Percentiles rank a stretch among this genome's conserved stretches.
Evolutionary conservation across 2,888 invertebrate genomes (phyloP).

Genomic region (Hemaris fuciformis): DNA sequence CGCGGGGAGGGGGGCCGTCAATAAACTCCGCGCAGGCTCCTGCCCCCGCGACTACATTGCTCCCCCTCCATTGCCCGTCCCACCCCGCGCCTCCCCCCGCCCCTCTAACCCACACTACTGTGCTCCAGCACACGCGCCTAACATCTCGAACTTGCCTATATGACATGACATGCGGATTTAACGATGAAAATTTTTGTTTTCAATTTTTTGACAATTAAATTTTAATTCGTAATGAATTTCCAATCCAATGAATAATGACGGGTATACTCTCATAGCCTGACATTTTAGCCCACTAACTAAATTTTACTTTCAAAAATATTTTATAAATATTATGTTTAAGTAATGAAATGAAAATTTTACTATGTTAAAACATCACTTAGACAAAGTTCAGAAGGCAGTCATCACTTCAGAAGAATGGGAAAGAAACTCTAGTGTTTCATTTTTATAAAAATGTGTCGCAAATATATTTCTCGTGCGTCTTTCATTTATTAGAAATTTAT

Average conservation of each 20-base stretch:
- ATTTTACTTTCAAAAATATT: too few relatives aligned
- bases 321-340: too few relatives aligned
- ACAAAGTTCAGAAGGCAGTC: too few relatives aligned
- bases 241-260: too few relatives aligned
- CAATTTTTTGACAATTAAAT: constrained; percentile 8
- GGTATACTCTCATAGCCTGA: too few relatives aligned
- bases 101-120: neutral
- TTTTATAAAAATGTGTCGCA: too few relatives aligned
- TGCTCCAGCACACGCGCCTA: constrained; percentile 33
- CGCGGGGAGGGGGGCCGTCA: constrained; percentile 73
- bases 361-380: neutral
- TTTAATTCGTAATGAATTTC: neutral
- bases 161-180: constrained; percentile 48
- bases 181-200: constrained; percentile 30
- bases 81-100: neutral
- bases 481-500: too few relatives aligned
- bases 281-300: too few relatives aligned
- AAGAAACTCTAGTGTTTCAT: too few relatives aligned
- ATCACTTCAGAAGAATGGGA: too few relatives aligned
- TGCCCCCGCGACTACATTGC: constrained; percentile 60
- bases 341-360: neutral
- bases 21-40: constrained; percentile 77
- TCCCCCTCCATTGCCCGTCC: constrained; percentile 30
- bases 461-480: too few relatives aligned
- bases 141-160: constrained; percentile 45